phyloP scores from a whole-genome alignment of 2,888 invertebrate species.

The Caenorhabditis sp. region DNA sequence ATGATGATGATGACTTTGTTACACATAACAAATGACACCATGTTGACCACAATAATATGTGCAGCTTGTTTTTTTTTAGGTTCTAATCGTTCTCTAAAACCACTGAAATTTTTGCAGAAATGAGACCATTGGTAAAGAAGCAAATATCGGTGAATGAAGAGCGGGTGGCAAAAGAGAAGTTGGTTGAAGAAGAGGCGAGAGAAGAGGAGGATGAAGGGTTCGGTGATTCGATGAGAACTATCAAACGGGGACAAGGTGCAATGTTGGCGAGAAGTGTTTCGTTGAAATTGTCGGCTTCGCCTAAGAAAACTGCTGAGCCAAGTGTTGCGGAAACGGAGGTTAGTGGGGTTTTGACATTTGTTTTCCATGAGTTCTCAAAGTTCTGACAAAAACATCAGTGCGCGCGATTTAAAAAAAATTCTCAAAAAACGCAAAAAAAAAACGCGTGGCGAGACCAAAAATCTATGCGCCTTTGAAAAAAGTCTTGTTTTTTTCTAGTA shows the following conservation, averaged over 20 bases:
- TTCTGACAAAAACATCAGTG: neutral
- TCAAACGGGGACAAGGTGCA: constrained; percentile 23
- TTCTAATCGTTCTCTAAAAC: no score
- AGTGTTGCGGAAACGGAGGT: constrained; percentile 19
- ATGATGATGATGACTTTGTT: no score
- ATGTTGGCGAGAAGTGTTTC: constrained; percentile 26
- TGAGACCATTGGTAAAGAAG: constrained; percentile 37
- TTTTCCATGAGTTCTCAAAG: neutral
- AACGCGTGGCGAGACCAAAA: no score
- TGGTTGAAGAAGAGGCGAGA: neutral
- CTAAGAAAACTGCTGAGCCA: constrained; percentile 6
- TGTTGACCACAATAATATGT: constrained; percentile 6
- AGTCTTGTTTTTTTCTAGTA: no score
- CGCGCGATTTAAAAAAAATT: no score
- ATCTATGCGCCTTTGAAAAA: no score
- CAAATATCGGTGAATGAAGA: constrained; percentile 38
- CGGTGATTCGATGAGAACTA: constrained; percentile 33
- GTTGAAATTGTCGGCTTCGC: constrained; percentile 18
- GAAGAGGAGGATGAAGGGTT: constrained; percentile 20
- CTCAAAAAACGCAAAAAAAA: no score
- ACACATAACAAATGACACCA: constrained; percentile 10
- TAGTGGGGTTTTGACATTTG: neutral
- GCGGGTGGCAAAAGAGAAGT: constrained; percentile 7
- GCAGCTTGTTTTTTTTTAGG: no score
- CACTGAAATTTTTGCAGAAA: constrained; percentile 5